Conservation (phyloP, 2,113 vertebrate genomes). For the Lagenorhynchus albirostris region DNA sequence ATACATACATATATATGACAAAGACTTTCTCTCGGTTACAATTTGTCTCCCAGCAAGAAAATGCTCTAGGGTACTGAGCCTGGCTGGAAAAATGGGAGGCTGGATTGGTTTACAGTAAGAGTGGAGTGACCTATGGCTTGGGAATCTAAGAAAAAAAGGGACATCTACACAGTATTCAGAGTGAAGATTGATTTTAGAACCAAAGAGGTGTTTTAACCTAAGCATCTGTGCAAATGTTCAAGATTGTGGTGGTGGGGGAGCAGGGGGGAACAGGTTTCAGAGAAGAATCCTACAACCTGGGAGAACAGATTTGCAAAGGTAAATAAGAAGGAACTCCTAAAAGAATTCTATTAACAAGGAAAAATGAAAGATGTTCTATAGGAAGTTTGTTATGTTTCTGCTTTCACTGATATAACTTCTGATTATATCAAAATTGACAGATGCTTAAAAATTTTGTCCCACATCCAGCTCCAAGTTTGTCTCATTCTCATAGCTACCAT, state of each 20-base stretch:
- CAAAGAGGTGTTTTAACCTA: background rate
- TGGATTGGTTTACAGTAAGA: background rate
- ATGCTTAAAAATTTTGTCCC: background rate
- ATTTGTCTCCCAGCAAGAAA: background rate
- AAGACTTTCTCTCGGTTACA: background rate
- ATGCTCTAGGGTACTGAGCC: background rate
- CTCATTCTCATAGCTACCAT: background rate
- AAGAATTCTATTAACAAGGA: background rate
- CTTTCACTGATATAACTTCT: background rate
- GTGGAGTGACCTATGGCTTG: background rate
- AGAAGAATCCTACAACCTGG: background rate
- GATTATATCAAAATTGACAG: background rate
- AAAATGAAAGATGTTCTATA: background rate
- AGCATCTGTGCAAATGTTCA: background rate
- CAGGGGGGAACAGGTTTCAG: background rate
- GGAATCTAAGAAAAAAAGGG: background rate
- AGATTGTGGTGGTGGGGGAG: background rate
- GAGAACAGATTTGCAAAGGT: background rate
- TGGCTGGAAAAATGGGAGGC: background rate
- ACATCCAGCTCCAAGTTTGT: background rate
- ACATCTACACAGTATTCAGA: background rate
- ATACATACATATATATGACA: background rate
- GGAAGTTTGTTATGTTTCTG: background rate
- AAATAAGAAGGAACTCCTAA: background rate
- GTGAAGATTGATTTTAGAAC: background rate